Conservation (phyloP, 1,140 invertebrate genomes). For the Bathynomus jamesi region DNA sequence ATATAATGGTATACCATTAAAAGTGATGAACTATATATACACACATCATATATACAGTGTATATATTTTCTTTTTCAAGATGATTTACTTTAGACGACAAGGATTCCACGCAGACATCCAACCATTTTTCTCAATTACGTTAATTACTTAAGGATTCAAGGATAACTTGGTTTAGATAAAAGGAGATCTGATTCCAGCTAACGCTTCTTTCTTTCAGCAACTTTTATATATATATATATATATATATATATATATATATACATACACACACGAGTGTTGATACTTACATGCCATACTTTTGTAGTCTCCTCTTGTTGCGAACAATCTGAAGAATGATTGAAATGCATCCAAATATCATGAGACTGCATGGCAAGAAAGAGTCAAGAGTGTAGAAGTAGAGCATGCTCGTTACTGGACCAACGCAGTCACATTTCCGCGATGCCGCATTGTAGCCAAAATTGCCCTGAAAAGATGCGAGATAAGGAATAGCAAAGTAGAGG, state of each 20-base stretch:
- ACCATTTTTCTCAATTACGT: too few relatives aligned
- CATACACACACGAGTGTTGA: neutral
- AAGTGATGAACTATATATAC: too few relatives aligned
- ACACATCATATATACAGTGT: too few relatives aligned
- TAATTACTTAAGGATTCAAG: too few relatives aligned
- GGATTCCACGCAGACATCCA: too few relatives aligned
- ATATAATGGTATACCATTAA: too few relatives aligned
- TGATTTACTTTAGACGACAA: too few relatives aligned
- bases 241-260: neutral
- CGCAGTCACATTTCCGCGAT: neutral
- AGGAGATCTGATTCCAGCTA: too few relatives aligned
- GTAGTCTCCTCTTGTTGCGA: neutral
- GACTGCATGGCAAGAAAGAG: neutral
- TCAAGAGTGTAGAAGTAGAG: conserved; percentile 2
- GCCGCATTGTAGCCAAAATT: neutral
- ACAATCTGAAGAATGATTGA: neutral
- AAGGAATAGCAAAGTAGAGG: neutral
- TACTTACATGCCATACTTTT: neutral
- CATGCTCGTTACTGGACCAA: neutral
- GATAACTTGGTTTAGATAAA: too few relatives aligned
- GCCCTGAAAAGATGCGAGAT: neutral
- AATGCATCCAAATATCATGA: neutral
- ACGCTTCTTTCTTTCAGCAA: too few relatives aligned
- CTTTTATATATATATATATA: neutral
- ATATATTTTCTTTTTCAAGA: too few relatives aligned